phyloP scores from a whole-genome alignment of 2,888 invertebrate species.

The Lymantria dispar region DNA sequence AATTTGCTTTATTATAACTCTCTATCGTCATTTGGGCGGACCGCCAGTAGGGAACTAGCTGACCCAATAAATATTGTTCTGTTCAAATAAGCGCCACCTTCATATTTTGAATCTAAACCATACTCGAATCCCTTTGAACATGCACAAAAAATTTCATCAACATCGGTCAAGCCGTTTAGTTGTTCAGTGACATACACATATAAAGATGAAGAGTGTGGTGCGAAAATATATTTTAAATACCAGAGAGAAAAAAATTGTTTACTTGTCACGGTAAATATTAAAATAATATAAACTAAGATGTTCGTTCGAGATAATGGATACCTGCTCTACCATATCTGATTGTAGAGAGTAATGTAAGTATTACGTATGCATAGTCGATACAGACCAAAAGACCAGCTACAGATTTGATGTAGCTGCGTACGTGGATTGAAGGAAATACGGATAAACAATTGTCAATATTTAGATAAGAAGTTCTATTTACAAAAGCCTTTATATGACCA shows the following conservation, averaged over 20 bases:
- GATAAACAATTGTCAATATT: constrained; percentile 68
- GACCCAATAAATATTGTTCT: no score
- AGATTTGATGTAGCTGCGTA: constrained; percentile 55
- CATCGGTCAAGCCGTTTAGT: no score
- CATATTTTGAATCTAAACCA: no score
- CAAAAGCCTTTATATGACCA: constrained; percentile 51
- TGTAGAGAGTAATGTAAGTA: constrained; percentile 27
- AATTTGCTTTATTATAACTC: no score
- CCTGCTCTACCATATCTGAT: constrained; percentile 28
- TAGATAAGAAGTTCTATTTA: constrained; percentile 59
- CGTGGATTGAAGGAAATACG: constrained; percentile 55
- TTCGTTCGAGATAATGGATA: constrained; percentile 13
- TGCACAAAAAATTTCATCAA: no score
- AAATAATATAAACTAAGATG: constrained; percentile 8
- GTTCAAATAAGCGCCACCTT: no score
- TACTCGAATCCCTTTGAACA: no score
- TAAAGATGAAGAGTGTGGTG: background rate
- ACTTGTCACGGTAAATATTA: no score
- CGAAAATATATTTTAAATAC: background rate
- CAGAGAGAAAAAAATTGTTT: background rate
- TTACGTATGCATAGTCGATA: constrained; percentile 58
- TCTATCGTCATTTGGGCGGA: no score
- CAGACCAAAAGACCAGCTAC: constrained; percentile 46
- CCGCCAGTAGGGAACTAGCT: no score
- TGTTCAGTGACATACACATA: no score